phyloP scores from a whole-genome alignment of 2,113 vertebrate genomes.

The Chunga burmeisteri region DNA sequence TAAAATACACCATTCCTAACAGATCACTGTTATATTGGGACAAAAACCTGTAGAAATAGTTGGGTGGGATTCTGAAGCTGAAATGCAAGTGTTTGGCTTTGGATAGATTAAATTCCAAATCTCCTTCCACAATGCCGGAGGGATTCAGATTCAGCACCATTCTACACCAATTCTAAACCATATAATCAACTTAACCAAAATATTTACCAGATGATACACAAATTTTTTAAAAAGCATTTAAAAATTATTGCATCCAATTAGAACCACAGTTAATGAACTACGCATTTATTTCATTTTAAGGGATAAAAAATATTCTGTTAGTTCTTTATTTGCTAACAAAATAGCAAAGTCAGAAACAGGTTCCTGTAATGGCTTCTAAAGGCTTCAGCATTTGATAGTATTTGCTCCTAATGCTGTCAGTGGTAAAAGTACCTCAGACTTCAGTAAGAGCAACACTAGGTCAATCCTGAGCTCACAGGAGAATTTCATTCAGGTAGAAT shows the following conservation, averaged over 20 bases:
- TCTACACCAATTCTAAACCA: not conserved
- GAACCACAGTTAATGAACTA: not conserved
- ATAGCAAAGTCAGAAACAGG: not conserved
- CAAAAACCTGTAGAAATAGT: not conserved
- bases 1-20: not conserved
- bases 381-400: not conserved
- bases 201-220: not conserved
- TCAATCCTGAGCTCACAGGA: not conserved
- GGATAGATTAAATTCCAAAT: not conserved
- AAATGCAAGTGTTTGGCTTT: not conserved
- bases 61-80: not conserved
- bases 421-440: not conserved
- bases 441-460: not conserved
- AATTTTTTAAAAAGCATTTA: not conserved
- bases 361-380: not conserved
- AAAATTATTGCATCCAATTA: not conserved
- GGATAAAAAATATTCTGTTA: not conserved
- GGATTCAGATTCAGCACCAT: not conserved
- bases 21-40: fast-evolving
- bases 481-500: not conserved
- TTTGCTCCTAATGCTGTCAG: not conserved
- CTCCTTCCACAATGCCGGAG: not conserved
- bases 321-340: not conserved
- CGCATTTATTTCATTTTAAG: not conserved
- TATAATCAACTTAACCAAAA: not conserved